Evolutionary conservation across 2,113 vertebrate species (phyloP).

Genomic region (Ranitomeya imitator): DNA sequence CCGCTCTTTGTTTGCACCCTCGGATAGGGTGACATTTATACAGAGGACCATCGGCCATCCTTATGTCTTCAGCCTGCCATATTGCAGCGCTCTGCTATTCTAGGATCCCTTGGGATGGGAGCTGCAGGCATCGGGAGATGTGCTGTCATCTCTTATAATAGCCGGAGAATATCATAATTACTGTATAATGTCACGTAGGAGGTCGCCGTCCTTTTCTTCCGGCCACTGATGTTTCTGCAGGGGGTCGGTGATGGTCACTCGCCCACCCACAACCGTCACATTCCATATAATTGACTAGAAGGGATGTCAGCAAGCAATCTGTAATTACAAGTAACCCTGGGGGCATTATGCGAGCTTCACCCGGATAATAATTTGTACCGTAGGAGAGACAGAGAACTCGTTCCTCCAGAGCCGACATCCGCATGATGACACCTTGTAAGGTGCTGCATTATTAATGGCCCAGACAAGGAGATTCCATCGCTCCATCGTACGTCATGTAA

Average conservation of each 20-base stretch:
- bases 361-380: constrained; percentile 5
- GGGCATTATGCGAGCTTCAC: neutral
- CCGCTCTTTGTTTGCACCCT: too few relatives aligned
- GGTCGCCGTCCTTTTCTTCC: too few relatives aligned
- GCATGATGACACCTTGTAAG: constrained; percentile 9
- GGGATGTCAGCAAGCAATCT: neutral
- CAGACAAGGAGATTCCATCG: neutral
- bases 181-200: neutral
- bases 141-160: neutral
- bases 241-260: too few relatives aligned
- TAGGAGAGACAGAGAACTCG: neutral
- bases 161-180: neutral
- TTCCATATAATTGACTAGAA: constrained; percentile 3
- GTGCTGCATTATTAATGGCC: constrained; percentile 8
- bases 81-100: neutral
- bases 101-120: neutral
- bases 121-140: neutral
- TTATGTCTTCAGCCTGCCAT: neutral
- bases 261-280: neutral
- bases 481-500: neutral
- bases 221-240: neutral
- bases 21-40: neutral
- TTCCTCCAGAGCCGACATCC: constrained; percentile 4
- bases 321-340: constrained; percentile 13
- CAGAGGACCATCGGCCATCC: neutral